Evolutionary conservation across 2,113 vertebrate species (phyloP).

Genomic region (Oncorhynchus clarkii): DNA sequence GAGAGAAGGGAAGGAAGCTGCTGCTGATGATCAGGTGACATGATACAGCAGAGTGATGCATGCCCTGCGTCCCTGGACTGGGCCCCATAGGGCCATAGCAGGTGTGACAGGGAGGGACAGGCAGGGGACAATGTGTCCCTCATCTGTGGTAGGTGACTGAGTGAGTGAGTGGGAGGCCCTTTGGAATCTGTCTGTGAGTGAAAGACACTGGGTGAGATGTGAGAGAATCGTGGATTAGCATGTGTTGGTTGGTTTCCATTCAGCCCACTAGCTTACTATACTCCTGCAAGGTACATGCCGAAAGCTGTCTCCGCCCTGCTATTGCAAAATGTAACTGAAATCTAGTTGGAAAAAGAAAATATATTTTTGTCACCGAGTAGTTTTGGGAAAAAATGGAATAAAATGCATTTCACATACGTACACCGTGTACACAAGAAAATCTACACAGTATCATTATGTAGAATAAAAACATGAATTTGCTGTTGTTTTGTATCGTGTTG

Average conservation of each 20-base stretch:
- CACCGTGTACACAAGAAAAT: not conserved
- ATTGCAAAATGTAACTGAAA: not conserved
- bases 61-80: not conserved
- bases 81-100: not conserved
- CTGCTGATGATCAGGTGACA: constrained; percentile 8
- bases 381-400: not conserved
- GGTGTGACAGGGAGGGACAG: constrained; percentile 25
- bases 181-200: too few relatives aligned
- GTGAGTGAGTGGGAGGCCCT: not conserved
- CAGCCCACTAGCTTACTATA: not conserved
- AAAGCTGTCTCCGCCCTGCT: not conserved
- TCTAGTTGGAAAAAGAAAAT: not conserved
- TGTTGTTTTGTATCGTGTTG: not conserved
- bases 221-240: not conserved
- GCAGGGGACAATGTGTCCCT: not conserved
- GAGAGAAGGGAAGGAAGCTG: constrained; percentile 78
- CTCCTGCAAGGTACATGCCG: not conserved
- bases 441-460: not conserved
- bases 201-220: not conserved
- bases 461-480: not conserved
- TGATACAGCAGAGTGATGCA: not conserved
- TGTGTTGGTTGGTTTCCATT: not conserved
- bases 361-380: not conserved
- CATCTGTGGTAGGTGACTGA: not conserved
- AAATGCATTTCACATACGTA: too few relatives aligned